Evolutionary conservation across 2,888 invertebrate species (phyloP), one percentile per base, ranked within the genome.

Genomic region (Synergus itoensis): DNA sequence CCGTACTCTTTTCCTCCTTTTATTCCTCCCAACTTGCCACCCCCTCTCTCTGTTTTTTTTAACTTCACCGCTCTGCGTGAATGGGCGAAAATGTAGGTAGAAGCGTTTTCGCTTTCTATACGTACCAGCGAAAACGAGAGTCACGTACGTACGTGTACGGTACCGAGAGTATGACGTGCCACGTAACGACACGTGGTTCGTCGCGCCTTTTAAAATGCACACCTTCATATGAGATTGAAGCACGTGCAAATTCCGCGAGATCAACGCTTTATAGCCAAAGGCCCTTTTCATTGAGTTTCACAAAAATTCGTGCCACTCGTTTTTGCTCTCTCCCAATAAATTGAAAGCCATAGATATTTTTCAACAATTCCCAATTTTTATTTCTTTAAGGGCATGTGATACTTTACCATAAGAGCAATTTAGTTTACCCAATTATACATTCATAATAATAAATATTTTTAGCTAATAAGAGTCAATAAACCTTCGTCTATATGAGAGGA

Each of bases 41-140:
- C 84, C 85, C 64, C 79, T 75, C 79, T 76, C 81, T 77, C 76
- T 80, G 80, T 82, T 84, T 81, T 79, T 79, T 79, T 64, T 80
- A 82, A 85, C 84, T 82, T 82, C 81, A 83, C 80, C 83, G 85
- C 82, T 90, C 88, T 88, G 91, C 89, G 91, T 92, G 92, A 92
- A 92, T 92, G 92, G 91, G 89, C 87, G 91, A 90, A 88, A 90
- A 91, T 91, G 90, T 91, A 91, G 91, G 92, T 91, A 85, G 89
- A 88, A 87, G 88, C 88, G 90, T 91, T 92, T 91, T 92, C 92
- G 88, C 92, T 92, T 91, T 92, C 91, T 91, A 91, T 91, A 90
- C 88, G 89, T 88, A 87, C 89, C 89, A 89, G 87, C 90, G 91
- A 92, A 91, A 92, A 90, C 91, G 91, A 91, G 92, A 91, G 91